Conservation (phyloP, 2,797 vertebrate genomes). For the Eospalax fontanierii region DNA sequence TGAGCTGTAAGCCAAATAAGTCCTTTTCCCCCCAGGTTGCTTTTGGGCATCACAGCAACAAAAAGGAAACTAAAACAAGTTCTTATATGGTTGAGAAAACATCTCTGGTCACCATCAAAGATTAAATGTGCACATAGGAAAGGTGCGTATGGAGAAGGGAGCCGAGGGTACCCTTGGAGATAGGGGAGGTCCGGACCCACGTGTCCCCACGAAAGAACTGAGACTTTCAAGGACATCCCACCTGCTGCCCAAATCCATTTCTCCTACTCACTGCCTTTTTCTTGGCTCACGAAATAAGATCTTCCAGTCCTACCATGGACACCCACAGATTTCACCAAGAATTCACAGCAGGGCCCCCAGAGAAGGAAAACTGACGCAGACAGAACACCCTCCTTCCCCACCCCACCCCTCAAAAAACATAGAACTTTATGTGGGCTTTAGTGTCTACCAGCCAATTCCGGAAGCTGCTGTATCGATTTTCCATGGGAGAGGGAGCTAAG, state of each 20-base stretch:
- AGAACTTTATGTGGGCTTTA: slow-evolving; percentile 30
- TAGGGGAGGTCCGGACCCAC: neutral
- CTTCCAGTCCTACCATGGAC: slow-evolving; percentile 29
- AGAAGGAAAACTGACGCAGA: slow-evolving; percentile 68
- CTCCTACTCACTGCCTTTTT: slow-evolving; percentile 25
- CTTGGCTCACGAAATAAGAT: slow-evolving; percentile 48
- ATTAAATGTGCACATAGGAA: neutral
- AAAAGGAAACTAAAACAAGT: too few relatives aligned
- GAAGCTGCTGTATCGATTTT: slow-evolving; percentile 75
- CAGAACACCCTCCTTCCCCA: slow-evolving; percentile 8
- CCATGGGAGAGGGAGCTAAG: slow-evolving; percentile 79
- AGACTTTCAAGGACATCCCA: neutral
- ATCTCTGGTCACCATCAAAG: neutral
- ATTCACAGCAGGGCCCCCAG: slow-evolving; percentile 32
- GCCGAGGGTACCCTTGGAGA: neutral
- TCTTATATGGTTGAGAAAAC: neutral
- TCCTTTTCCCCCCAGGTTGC: too few relatives aligned
- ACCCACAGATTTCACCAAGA: slow-evolving; percentile 20
- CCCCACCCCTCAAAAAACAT: neutral
- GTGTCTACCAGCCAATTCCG: slow-evolving; percentile 76
- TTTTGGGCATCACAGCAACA: too few relatives aligned
- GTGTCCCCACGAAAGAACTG: neutral
- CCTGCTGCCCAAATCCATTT: neutral
- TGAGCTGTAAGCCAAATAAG: too few relatives aligned
- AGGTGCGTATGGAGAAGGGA: neutral